Percentiles rank a stretch among this genome's conserved stretches.
Evolutionary conservation across 1,140 invertebrate species (phyloP).

Genomic region (Pogonomyrmex barbatus): DNA sequence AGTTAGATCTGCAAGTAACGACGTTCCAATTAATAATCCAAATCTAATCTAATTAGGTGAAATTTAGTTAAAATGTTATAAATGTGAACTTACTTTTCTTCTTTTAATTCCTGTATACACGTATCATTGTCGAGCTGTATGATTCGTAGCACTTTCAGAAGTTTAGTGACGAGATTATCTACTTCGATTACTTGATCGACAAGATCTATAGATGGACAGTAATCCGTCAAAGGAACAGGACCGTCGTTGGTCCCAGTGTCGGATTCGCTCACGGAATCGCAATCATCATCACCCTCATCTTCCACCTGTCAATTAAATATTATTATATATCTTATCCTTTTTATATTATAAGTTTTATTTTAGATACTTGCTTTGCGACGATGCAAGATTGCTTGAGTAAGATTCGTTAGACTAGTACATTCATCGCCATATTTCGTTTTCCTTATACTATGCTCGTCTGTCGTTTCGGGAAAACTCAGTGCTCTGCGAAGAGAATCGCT

Average conservation of each 20-base stretch:
- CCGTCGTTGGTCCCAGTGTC: slow-evolving; percentile 80
- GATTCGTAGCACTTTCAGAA: slow-evolving; percentile 91
- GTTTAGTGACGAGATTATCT: slow-evolving; percentile 90
- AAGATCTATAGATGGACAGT: slow-evolving; percentile 84
- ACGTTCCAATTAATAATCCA: neutral
- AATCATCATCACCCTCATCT: slow-evolving; percentile 84
- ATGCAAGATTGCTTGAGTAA: slow-evolving; percentile 83
- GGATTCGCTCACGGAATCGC: slow-evolving; percentile 82
- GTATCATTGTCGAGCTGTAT: slow-evolving; percentile 90
- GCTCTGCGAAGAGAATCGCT: slow-evolving; percentile 84
- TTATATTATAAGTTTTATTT: neutral
- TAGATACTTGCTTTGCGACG: slow-evolving; percentile 78
- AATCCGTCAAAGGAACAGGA: slow-evolving; percentile 79
- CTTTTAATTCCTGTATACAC: slow-evolving; percentile 88
- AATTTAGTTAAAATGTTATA: neutral
- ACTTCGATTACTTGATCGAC: slow-evolving; percentile 92
- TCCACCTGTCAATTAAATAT: slow-evolving; percentile 75
- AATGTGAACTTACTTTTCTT: slow-evolving; percentile 84
- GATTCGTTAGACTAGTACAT: slow-evolving; percentile 83
- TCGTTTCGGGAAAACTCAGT: slow-evolving; percentile 82
- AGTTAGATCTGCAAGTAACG: slow-evolving; percentile 76
- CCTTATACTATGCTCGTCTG: slow-evolving; percentile 77
- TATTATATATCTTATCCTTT: neutral
- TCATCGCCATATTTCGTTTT: slow-evolving; percentile 79
- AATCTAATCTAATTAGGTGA: neutral